Base-by-base conservation (phyloP, 2,888 invertebrate genomes). In the Steinernema scapterisci region DNA sequence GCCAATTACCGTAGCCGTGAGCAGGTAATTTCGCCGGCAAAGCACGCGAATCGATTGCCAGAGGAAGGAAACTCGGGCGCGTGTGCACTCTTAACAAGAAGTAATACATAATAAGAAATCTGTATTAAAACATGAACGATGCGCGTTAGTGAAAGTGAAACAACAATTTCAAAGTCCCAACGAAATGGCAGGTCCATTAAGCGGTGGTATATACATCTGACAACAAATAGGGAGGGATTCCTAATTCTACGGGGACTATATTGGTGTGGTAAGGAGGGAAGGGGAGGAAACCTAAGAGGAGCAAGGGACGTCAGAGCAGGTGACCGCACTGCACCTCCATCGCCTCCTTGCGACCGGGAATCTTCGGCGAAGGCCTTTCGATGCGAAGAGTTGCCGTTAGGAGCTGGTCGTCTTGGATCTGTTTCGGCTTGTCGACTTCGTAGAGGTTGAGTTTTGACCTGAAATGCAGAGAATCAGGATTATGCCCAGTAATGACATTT, bases 1-100 rank as follows among this genome's bases (percentile, higher is more conserved):
- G 54, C 63, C 31, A 63, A 63, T 63, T 63, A 63, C 63, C 63
- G 19, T 63, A 63, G 27, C 31, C 27, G 23, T 16, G 16, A 63
- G 25, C 27, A 31, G 63, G 63, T 63, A 63, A 63, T 63, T n/a
- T 25, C 54, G 25, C 48, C 38, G 38, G 3, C 48, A 3, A 48
- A 16, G 48, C 54, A 5, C 54, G 52, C 2, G 23, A 2, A 63
- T 63, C 63, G 63, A 63, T 63, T 13, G 38, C 3, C 38, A 9
- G 9, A 3, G 38, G 38, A 38, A 38, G 38, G n/a, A 38, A 38
- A 38, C 38, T 38, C 38, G 38, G 38, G 3, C 38, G 38, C 38
- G 3, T 38, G 38, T 38, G 38, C 38, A 38, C 38, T 9, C 38
- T 38, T 38, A 38, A 38, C 38, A 38, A 38, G 38, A 48, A 48